Conservation (phyloP, 1,140 invertebrate genomes). For the Drosophila watanabei region DNA sequence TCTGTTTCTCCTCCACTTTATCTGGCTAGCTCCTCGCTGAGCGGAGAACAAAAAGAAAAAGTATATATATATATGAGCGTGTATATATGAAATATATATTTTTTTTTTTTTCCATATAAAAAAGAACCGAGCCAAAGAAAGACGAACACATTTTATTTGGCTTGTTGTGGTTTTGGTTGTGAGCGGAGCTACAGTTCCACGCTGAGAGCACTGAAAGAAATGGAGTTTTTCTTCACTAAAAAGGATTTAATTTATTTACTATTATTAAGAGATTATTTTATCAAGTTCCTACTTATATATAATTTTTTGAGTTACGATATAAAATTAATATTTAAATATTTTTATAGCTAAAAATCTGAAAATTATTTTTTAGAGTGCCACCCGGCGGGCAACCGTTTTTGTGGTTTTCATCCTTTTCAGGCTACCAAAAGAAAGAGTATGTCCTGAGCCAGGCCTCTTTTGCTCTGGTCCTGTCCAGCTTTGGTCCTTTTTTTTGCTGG, state of each 20-base stretch:
- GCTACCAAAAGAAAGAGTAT: slow-evolving; percentile 9
- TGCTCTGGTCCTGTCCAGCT: not conserved
- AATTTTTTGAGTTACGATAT: accelerated
- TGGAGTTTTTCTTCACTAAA: not conserved
- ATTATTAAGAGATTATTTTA: no score
- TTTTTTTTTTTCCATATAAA: slow-evolving; percentile 29
- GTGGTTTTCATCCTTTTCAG: slow-evolving; percentile 68
- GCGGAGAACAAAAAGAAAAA: slow-evolving; percentile 28
- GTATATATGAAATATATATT: slow-evolving; percentile 6
- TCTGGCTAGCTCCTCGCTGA: not conserved
- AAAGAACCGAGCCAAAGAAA: slow-evolving; percentile 46
- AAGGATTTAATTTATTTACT: no score
- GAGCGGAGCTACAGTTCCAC: slow-evolving; percentile 21
- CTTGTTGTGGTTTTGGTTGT: slow-evolving; percentile 71
- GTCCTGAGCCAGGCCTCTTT: slow-evolving; percentile 24
- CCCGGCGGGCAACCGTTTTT: slow-evolving; percentile 63
- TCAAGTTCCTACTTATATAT: not conserved
- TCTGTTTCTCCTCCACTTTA: not conserved
- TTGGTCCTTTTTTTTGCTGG: not conserved
- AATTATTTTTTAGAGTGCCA: not conserved
- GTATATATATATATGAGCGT: slow-evolving; percentile 6
- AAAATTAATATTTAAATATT: not conserved
- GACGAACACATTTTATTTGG: slow-evolving; percentile 75
- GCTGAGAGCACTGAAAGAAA: slow-evolving; percentile 16
- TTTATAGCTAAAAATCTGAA: no score